A percentile compares a stretch with the other conserved stretches of the same genome.
Evolutionary conservation across 1,140 invertebrate genomes (phyloP).

Genomic region (Cylas formicarius): DNA sequence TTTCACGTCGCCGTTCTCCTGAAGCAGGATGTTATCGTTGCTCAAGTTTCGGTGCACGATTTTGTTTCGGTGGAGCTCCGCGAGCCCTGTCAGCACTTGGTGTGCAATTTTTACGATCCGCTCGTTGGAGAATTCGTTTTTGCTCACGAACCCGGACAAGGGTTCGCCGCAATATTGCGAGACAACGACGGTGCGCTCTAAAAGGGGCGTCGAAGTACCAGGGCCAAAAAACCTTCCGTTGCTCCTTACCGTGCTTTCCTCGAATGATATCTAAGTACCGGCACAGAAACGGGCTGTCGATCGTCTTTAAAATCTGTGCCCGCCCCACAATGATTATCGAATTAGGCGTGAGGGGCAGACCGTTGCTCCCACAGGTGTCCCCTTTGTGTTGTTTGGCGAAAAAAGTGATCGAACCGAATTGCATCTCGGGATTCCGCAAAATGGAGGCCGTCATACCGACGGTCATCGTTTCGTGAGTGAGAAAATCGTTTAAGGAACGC

Average conservation of each 20-base stretch:
- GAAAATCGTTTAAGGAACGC: no score
- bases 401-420: constrained; percentile 80
- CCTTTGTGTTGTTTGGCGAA: constrained; percentile 84
- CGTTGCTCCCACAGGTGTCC: constrained; percentile 92
- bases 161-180: constrained; percentile 75
- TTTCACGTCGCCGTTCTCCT: constrained; percentile 65
- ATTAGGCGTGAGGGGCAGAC: constrained; percentile 90
- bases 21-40: constrained; percentile 77
- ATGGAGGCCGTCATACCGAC: constrained; percentile 18
- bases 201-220: constrained; percentile 38
- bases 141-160: constrained; percentile 42
- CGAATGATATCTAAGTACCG: constrained; percentile 85
- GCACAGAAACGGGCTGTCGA: constrained; percentile 76
- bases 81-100: constrained; percentile 67
- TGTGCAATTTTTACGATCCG: constrained; percentile 54
- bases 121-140: constrained; percentile 42
- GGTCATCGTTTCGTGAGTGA: constrained; percentile 10
- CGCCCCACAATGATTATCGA: constrained; percentile 89
- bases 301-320: constrained; percentile 74
- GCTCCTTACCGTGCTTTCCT: constrained; percentile 80
- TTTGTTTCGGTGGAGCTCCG: constrained; percentile 63
- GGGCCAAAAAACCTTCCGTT: constrained; percentile 5
- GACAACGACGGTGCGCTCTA: constrained; percentile 85
- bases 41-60: constrained; percentile 75
- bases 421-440: constrained; percentile 33